Base-by-base conservation (phyloP, 2,888 invertebrate species). In the Tenodera sinensis region DNA sequence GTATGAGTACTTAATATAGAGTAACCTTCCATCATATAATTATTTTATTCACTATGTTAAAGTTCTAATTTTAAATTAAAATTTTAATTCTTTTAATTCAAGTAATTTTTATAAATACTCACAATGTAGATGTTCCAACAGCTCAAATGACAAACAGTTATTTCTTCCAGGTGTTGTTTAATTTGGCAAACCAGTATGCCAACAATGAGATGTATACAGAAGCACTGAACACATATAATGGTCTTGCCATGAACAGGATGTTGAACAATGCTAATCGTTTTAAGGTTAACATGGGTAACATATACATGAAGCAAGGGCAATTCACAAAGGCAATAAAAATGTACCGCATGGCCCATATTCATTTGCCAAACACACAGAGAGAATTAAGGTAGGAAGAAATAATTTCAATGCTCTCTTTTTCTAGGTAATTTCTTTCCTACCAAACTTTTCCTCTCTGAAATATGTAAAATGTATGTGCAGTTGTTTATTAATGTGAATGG, bases 331-430 rank as follows among this genome's bases (percentile, higher is more conserved):
- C 99, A 0, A 96, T 99, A 89, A 99, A 99, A 94, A 96, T 98
- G 95, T 99, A 99, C 93, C 95, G 99, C 91, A 99, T 99, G 99
- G 99, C 99, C 0, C 94, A 99, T 91, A 99, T 99, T 94, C 99
- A 99, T 93, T 90, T 97, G 6, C 98, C 99, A 0, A 97, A 97
- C 83, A 97, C 97, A 88, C 98, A 99, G 92, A 98, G 98, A 93
- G 97, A 98, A 93, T 95, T 99, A 92, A 97, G 98, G 96, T 97
- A 71, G 20, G 89, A 34, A 7, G 34, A 34, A 34, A 34, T 34
- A 42, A 42, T 42, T 1, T 42, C 27, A 83, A 14, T 3, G 2
- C 27, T 27, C 15, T 15, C 28, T 27, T 83, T 83, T 27, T 83
- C 27, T 30, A 15, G 83, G 34, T 7, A 3, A 34, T 34, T 34